These are phyloP conservation scores for Atlantisia rogersi DNA, from an alignment of 2,113 vertebrate species.

Conservation along the genomic window DNA sequence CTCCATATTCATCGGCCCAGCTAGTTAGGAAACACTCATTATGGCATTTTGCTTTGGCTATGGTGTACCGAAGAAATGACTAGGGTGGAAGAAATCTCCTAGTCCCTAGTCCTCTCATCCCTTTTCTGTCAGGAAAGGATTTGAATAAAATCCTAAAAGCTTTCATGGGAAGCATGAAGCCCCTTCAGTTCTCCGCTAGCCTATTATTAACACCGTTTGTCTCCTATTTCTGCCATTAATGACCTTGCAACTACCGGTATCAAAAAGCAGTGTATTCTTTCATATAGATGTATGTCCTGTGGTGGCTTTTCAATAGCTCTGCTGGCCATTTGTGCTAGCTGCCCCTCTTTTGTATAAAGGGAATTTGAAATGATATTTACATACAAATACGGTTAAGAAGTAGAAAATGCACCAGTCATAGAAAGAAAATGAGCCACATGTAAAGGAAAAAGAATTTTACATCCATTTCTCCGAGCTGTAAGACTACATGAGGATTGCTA, in stretches of 20 bases:
- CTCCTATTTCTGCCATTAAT: slow-evolving; percentile 58
- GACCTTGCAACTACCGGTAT: slow-evolving; percentile 11
- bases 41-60: neutral
- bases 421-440: slow-evolving; percentile 5
- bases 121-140: slow-evolving; percentile 20
- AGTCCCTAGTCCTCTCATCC: neutral
- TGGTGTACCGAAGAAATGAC: neutral
- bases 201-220: slow-evolving; percentile 65
- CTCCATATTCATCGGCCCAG: neutral
- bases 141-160: slow-evolving; percentile 56
- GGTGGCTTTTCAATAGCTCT: slow-evolving; percentile 61
- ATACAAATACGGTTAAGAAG: slow-evolving; percentile 15
- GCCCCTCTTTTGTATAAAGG: neutral
- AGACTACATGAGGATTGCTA: neutral
- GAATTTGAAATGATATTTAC: slow-evolving; percentile 30
- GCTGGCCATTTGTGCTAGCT: slow-evolving; percentile 50
- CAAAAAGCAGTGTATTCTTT: slow-evolving; percentile 49
- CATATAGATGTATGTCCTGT: slow-evolving; percentile 19
- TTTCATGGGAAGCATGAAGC: slow-evolving; percentile 13
- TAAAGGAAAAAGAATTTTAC: slow-evolving; percentile 2
- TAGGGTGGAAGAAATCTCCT: neutral
- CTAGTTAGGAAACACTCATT: neutral
- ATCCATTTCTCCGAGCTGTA: neutral
- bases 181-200: neutral
- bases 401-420: neutral